A percentile compares a stretch with the other conserved stretches of the same genome.
Conservation (phyloP, 2,888 invertebrate species). For the Cyclophora punctaria region DNA sequence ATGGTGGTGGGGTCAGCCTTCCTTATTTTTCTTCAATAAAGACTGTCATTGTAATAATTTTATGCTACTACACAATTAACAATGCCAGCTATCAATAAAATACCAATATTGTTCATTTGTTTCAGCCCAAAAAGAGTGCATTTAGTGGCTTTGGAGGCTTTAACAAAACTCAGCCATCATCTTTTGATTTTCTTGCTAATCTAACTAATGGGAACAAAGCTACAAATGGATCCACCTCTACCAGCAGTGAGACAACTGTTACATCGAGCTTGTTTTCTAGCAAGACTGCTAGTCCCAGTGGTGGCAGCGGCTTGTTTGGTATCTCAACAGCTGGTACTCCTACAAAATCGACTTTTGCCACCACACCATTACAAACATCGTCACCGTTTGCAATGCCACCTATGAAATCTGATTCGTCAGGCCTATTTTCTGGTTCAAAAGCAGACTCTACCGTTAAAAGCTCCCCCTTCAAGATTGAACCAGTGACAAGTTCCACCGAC, state of each 20-base stretch:
- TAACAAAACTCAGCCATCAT: constrained; percentile 65
- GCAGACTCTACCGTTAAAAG: constrained; percentile 43
- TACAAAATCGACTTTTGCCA: constrained; percentile 30
- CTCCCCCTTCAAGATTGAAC: constrained; percentile 46
- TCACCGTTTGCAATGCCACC: constrained; percentile 34
- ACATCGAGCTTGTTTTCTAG: constrained; percentile 36
- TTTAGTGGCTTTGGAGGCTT: constrained; percentile 83
- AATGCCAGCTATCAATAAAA: neutral
- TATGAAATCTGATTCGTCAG: constrained; percentile 21
- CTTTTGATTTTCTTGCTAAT: constrained; percentile 78
- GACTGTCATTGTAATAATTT: neutral
- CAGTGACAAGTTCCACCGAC: constrained; percentile 31
- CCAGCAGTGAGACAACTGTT: constrained; percentile 54
- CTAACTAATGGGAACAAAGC: constrained; percentile 63
- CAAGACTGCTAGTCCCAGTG: constrained; percentile 31
- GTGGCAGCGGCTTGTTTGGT: constrained; percentile 34
- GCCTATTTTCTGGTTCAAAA: constrained; percentile 43
- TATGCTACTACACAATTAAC: neutral
- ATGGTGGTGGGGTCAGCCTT: too few species aligned
- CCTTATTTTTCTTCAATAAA: too few species aligned
- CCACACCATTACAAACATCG: constrained; percentile 26
- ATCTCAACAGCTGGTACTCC: constrained; percentile 24
- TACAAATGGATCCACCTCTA: constrained; percentile 35
- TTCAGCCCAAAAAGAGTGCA: constrained; percentile 72
- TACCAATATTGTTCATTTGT: constrained; percentile 17